Evolutionary conservation across 2,888 invertebrate species (phyloP), one percentile per base, ranked within the genome.

Genomic region (Cataglyphis cursor): DNA sequence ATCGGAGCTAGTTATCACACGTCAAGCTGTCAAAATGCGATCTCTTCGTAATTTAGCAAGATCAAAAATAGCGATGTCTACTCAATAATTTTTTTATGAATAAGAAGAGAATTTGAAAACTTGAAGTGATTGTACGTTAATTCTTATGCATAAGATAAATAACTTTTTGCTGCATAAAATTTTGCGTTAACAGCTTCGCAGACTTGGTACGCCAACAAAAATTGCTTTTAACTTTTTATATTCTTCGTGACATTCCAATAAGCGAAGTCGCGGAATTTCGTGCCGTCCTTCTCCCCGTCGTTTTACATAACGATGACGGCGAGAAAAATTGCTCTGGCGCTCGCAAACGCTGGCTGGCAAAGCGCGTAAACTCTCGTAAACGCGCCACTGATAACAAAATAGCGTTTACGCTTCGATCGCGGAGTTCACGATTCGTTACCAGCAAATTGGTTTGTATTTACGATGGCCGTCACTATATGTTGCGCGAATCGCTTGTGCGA

Each of bases 401-500:
- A 76, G 38, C 51, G 65, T 65, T 76, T 66, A 80, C 59, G 78
- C 57, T 51, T 41, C 78, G 78, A 70, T 80, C 78, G 35, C 78
- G 78, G 51, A 70, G 78, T 80, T 80, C 78, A 80, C 78, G 78
- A 80, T 70, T 80, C 78, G 78, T 80, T 80, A 80, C 70, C 70
- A 31, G 59, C 70, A 80, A 80, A 80, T 80, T 80, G 65, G 61
- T 80, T 80, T 70, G 82, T 78, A 66, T 83, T 83, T 80, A 80
- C 76, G 68, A 59, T 66, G 48, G n/a, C 54, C 76, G 59, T 59
- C 65, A 38, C 44, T 64, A 15, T 62, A 18, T 24, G 51, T 8
- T 51, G n/a, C 48, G 59, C 68, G 51, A 54, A 82, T 88, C 80
- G 85, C 86, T 85, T 81, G 62, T 54, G 9, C 68, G 61, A 64